These are phyloP conservation scores for Thaumetopoea pityocampa DNA, from an alignment of 1,140 invertebrate genomes.

Conservation along the genomic window DNA sequence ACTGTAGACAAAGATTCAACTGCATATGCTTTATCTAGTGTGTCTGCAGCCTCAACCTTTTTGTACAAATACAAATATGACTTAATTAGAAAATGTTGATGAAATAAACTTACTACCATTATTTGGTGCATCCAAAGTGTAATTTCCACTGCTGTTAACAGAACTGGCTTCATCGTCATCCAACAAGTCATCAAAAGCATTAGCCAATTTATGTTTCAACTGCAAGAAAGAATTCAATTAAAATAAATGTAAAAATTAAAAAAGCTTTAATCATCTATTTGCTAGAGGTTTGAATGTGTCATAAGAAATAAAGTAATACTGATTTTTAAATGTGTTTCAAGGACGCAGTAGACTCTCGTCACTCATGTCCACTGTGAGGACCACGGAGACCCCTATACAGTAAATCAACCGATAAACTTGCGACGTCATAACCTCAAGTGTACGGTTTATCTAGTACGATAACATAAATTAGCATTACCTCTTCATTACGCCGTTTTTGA, in stretches of 20 bases:
- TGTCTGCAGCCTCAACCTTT: too few relatives aligned
- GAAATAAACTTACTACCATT: constrained; percentile 39
- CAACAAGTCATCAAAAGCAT: constrained; percentile 77
- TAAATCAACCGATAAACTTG: too few relatives aligned
- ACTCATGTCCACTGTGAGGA: too few relatives aligned
- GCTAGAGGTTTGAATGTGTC: too few relatives aligned
- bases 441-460: too few relatives aligned
- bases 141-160: constrained; percentile 70
- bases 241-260: constrained; percentile 7
- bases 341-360: too few relatives aligned
- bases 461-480: constrained; percentile 62
- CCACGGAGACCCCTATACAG: too few relatives aligned
- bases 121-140: constrained; percentile 45
- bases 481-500: constrained; percentile 75
- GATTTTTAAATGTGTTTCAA: too few relatives aligned
- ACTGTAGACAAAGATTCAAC: too few relatives aligned
- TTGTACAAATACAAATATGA: neutral
- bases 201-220: constrained; percentile 74
- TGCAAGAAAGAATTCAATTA: constrained; percentile 35
- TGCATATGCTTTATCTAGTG: too few relatives aligned
- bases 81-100: neutral
- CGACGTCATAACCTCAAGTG: too few relatives aligned
- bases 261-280: neutral
- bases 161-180: constrained; percentile 77
- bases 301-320: too few relatives aligned